Percentiles rank a stretch among this genome's conserved stretches.
phyloP scores from a whole-genome alignment of 2,113 vertebrate genomes.

The Mixornis gularis region DNA sequence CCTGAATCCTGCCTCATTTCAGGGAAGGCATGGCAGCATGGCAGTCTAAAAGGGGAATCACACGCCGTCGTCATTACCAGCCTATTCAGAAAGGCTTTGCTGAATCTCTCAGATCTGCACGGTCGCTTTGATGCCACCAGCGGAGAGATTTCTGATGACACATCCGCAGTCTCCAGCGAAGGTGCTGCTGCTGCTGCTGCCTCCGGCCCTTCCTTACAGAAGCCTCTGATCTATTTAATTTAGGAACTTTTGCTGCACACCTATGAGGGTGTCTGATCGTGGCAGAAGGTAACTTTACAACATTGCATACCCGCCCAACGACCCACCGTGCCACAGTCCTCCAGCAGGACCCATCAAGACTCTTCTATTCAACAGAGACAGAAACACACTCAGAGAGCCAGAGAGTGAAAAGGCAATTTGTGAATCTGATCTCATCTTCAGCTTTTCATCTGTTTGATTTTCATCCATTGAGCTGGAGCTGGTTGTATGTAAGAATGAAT shows the following conservation, averaged over 20 bases:
- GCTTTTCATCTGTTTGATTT: not conserved
- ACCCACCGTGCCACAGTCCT: not conserved
- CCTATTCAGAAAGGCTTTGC: constrained; percentile 11
- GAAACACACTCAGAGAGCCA: not conserved
- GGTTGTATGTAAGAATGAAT: not conserved
- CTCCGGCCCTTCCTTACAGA: not conserved
- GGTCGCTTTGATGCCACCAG: constrained; percentile 16
- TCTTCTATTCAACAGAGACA: not conserved
- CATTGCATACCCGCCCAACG: not conserved
- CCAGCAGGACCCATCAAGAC: not conserved
- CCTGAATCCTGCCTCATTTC: not conserved
- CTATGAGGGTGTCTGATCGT: not conserved
- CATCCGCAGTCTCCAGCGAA: not conserved
- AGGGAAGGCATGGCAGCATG: not conserved
- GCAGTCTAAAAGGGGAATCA: constrained; percentile 16
- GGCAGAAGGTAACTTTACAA: not conserved
- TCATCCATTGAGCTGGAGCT: not conserved
- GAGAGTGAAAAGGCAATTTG: not conserved
- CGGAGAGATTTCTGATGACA: not conserved
- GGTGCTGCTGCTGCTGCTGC: not conserved
- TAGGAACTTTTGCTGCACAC: not conserved
- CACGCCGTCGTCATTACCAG: not conserved
- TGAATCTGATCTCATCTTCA: not conserved
- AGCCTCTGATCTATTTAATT: not conserved
- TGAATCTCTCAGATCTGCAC: not conserved